Evolutionary conservation across 2,797 vertebrate genomes (phyloP).

Genomic region (Monodelphis domestica): DNA sequence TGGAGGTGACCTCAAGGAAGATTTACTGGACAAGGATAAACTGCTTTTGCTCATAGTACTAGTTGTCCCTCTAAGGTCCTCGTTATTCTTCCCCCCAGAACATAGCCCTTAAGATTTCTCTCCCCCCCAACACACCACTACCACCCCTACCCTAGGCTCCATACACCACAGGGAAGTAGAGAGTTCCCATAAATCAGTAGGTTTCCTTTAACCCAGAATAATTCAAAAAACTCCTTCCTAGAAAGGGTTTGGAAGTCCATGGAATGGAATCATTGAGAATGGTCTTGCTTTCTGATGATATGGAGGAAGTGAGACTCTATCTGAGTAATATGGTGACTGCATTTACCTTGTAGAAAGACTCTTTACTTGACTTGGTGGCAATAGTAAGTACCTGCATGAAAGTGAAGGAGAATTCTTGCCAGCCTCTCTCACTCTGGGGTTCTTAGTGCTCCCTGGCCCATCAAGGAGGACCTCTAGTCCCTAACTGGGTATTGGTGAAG

Average conservation of each 20-base stretch:
- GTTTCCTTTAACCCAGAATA: not conserved
- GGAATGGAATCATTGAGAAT: not conserved
- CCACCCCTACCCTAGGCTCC: no score
- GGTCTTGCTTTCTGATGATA: not conserved
- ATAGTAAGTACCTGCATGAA: not conserved
- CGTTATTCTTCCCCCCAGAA: not conserved
- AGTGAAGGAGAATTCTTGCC: not conserved
- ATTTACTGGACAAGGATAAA: not conserved
- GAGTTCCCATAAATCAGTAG: not conserved
- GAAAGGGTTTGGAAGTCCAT: not conserved
- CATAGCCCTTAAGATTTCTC: not conserved
- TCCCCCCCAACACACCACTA: no score
- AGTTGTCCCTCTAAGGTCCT: not conserved
- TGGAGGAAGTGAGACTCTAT: not conserved
- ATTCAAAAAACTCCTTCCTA: not conserved
- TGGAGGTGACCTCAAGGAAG: not conserved
- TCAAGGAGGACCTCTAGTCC: no score
- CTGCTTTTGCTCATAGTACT: not conserved
- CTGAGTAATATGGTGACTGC: not conserved
- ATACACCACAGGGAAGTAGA: not conserved
- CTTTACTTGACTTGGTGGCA: not conserved
- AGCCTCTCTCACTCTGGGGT: not conserved
- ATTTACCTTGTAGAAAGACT: not conserved
- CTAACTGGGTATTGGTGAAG: not conserved
- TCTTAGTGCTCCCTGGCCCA: no score